Evolutionary conservation across 2,888 invertebrate species (phyloP), one percentile per base, ranked within the genome.

Genomic region (Drosophila barbarae): DNA sequence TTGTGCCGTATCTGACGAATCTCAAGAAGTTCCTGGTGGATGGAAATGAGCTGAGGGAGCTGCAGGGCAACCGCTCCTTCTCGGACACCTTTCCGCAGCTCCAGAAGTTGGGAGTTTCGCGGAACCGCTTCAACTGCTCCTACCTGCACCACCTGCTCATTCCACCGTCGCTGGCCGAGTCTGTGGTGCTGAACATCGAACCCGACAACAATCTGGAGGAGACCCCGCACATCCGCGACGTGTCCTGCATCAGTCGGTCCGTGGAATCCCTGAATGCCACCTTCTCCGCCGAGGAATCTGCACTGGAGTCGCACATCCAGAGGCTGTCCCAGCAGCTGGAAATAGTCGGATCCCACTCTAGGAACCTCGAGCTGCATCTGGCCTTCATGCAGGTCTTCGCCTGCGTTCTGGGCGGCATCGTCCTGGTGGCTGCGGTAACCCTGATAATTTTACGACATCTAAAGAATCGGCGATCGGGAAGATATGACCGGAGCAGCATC

Each of bases 91-190:
- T 89, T 58, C 88, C 86, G 0, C 67, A 79, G 26, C 77, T 89
- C 4, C 75, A 81, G 18, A 87, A 85, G 15, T 46, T 89, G 30
- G 89, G 89, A 3, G 75, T 89, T 3, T 88, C 89, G 0, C 74
- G 80, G 4, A 89, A 89, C 65, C 84, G 77, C 8, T 89, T 89
- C 70, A 89, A 89, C 32, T 89, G 89, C 41, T 85, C 88, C 6
- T 89, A 89, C 23, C 72, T 89, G 13, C 88, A 89, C 36, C 80
- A 81, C 63, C 72, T 89, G 21, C 72, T 89, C 3, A 84, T 88
- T 6, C 85, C 87, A 2, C 88, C 88, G 0, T 86, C 81, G 44
- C 69, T 88, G 5, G 66, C 61, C 3, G 76, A 86, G 2, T 72
- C 85, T 4, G 87, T 89, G 0, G 59, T 73, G 28, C 68, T 89